A percentile compares a stretch with the other conserved stretches of the same genome.
phyloP scores from a whole-genome alignment of 2,888 invertebrate genomes.

The Phyllotreta cruciferae region DNA sequence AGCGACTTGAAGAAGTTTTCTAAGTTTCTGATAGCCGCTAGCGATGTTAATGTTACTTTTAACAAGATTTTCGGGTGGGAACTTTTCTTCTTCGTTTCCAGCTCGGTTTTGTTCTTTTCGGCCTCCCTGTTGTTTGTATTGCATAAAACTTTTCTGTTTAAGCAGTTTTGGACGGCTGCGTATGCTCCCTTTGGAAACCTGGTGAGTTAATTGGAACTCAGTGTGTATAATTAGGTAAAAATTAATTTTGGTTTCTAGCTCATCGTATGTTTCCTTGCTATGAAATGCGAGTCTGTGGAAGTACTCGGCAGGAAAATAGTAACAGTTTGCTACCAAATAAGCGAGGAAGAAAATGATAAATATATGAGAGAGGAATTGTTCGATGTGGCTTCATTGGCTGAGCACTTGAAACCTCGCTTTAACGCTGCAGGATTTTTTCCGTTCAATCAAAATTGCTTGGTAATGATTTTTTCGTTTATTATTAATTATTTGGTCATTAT shows the following conservation, averaged over 20 bases:
- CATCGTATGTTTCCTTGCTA: neutral
- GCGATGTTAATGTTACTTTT: neutral
- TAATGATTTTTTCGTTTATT: constrained; percentile 6
- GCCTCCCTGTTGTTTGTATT: neutral
- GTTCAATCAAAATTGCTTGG: constrained; percentile 17
- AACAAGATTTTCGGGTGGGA: constrained; percentile 7
- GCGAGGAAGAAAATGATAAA: neutral
- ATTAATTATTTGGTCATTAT: constrained; percentile 26
- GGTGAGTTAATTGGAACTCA: neutral
- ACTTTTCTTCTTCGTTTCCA: neutral
- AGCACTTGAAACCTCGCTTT: constrained; percentile 19
- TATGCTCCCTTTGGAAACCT: neutral
- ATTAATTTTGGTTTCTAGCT: constrained; percentile 10
- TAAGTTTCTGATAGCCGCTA: neutral
- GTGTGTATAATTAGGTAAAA: neutral
- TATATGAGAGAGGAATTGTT: constrained; percentile 5
- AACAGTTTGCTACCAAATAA: constrained; percentile 7
- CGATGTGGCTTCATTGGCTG: constrained; percentile 7
- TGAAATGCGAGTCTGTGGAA: constrained; percentile 8
- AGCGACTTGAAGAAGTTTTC: neutral
- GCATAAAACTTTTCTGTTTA: neutral
- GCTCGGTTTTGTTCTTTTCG: neutral
- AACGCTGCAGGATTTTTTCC: constrained; percentile 22
- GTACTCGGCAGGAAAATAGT: constrained; percentile 9
- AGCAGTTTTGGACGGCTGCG: neutral